A percentile compares a stretch with the other conserved stretches of the same genome.
Evolutionary conservation across 2,797 vertebrate species (phyloP).

Genomic region (Karalla daura): DNA sequence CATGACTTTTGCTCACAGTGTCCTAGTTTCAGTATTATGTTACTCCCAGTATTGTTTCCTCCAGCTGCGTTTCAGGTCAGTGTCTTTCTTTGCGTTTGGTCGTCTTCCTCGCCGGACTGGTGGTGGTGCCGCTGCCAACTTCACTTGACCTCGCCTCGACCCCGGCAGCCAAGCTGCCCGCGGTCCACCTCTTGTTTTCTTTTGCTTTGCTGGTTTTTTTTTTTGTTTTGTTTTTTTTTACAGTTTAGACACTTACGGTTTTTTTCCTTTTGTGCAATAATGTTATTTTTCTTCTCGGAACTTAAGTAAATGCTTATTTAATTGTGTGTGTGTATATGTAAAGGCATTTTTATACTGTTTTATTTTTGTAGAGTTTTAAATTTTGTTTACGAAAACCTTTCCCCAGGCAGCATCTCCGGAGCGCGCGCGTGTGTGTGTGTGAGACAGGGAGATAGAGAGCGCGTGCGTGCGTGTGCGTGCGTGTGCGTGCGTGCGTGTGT

Average conservation of each 20-base stretch:
- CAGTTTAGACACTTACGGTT: constrained; percentile 83
- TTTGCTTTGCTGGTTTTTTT: constrained; percentile 24
- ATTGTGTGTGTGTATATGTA: constrained; percentile 79
- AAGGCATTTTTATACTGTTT: constrained; percentile 88
- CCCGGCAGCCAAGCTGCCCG: constrained; percentile 74
- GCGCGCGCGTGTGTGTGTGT: constrained; percentile 57
- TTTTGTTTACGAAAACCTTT: constrained; percentile 89
- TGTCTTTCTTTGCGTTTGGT: constrained; percentile 5
- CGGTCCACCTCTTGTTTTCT: constrained; percentile 62
- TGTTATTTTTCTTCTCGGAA: constrained; percentile 76
- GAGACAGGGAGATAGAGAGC: too few relatives aligned
- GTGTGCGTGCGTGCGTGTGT: neutral
- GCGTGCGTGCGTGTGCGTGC: constrained; percentile 48
- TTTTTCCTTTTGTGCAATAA: constrained; percentile 96
- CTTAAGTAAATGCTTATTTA: constrained; percentile 88
- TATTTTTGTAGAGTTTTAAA: constrained; percentile 88
- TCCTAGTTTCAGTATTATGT: constrained; percentile 58
- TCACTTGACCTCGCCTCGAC: constrained; percentile 59
- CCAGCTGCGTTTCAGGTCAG: constrained; percentile 56
- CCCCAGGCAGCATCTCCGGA: constrained; percentile 87
- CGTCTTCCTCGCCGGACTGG: constrained; percentile 18
- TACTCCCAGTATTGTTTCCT: constrained; percentile 63
- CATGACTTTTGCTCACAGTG: constrained; percentile 52
- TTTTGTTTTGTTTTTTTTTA: constrained; percentile 50
- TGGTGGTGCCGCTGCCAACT: constrained; percentile 31